Base-by-base conservation (phyloP, 35 echinoderm and acorn worm species). In the Amphiura filiformis region DNA sequence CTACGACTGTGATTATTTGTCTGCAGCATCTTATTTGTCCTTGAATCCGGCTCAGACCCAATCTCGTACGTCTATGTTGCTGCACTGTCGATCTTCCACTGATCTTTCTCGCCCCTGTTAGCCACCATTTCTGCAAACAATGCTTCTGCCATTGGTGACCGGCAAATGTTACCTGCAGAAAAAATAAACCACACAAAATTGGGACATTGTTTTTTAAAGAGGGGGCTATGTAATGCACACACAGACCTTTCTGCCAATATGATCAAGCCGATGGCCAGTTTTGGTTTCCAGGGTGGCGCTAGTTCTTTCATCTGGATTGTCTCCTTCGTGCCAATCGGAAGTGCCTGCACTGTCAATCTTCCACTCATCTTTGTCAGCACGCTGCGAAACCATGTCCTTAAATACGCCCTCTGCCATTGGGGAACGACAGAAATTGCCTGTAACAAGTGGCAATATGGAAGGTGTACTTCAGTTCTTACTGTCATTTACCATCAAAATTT, bases 21-120 rank as follows among this genome's bases (percentile, higher is more conserved):
- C 36, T 85, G 34, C 76, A 98, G 39, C 40, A 86, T 86, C 20
- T 86, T 30, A 78, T 92, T 94, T 26, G 92, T 91, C 22, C 93
- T 70, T 0, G 38, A 11, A 79, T 98, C 93, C 0, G 96, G 96
- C 32, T 85, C 76, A 18, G 75, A 78, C 13, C 93, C 96, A 56
- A 94, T 98, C 52, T 98, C 82, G 77, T 98, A 98, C 2, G 87
- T 88, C 0, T 90, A 91, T 35, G 96, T 98, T 20, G 87, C 93
- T 22, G 87, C 87, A 82, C 93, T 94, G 78, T 94, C 93, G n/a
- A 94, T 86, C n/a, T 56, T 90, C 93, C 93, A 94, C 30, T 90
- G 65, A 1, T 82, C 38, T 20, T 77, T 37, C 14, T 82, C 57
- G 15, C 83, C 84, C 36, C 78, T 76, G 30, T 70, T 82, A 26